Evolutionary conservation across 2,888 invertebrate species (phyloP), one percentile per base, ranked within the genome.

Genomic region (Hirtodrosophila alboralis): DNA sequence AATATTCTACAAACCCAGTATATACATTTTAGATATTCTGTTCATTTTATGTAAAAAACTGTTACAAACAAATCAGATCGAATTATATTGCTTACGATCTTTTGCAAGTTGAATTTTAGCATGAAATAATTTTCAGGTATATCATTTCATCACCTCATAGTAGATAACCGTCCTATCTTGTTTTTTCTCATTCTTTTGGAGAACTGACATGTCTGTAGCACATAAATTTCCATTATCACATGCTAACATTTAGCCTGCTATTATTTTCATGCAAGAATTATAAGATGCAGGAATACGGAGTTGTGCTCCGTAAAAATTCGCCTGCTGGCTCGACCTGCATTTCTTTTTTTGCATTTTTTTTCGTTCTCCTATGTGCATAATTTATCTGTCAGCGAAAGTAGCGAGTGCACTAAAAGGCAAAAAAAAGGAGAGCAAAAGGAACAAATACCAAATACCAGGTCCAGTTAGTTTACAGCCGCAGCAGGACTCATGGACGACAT

Each of bases 141-240:
- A n/a, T n/a, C n/a, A n/a, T n/a, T n/a, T n/a, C n/a, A n/a, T n/a
- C n/a, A n/a, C n/a, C n/a, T n/a, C n/a, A n/a, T n/a, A n/a, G n/a
- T n/a, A n/a, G n/a, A n/a, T n/a, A n/a, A n/a, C n/a, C n/a, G n/a
- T n/a, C n/a, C n/a, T n/a, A n/a, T n/a, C n/a, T n/a, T n/a, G n/a
- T 14, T 21, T 13, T 30, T 47, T 13, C 2, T 30, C n/a, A n/a
- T n/a, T n/a, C n/a, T 28, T 7, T 26, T 12, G 13, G n/a, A 6
- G 1, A 12, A 6, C 27, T 1, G 13, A 28, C 85, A 75, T 71
- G 85, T 33, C 36, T 58, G 68, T 41, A 63, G 49, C 75, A 63
- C 75, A 83, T 79, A 84, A 78, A 84, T 84, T 81, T 84, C 68
- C 79, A 84, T 79, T 78, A 75, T 72, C 79, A 69, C 83, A 84